Evolutionary conservation across 2,888 invertebrate genomes (phyloP), one percentile per base, ranked within the genome.

Genomic region (Brachyopa scutellaris): DNA sequence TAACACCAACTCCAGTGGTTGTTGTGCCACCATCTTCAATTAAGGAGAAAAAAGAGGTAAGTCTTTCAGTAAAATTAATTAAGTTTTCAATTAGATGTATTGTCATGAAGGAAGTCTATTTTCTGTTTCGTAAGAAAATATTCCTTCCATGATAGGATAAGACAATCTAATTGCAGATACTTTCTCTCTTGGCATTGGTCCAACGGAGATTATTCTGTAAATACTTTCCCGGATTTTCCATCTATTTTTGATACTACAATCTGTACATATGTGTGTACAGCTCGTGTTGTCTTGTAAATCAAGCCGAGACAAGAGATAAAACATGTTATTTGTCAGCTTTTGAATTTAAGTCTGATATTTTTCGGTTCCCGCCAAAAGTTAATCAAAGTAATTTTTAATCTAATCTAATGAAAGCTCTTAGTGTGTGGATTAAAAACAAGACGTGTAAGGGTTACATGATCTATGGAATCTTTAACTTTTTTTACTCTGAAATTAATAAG

Each of bases 1-100:
- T 86, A 62, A 83, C 85, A 13, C 74, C 84, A 7, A 47, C 84
- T 9, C 86, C 87, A 29, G 62, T 84, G 17, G 45, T 73, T 2
- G 13, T 72, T n/a, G n/a, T n/a, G 11, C 85, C 80, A 11, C 86
- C 85, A 9, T 85, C 89, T 1, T 88, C 88, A 26, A 85, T 88
- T 26, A 86, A 86, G 59, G 88, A 88, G 84, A 84, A 85, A 29
- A 74, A 76, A 33, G 87, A 88, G 87, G 88, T 88, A 85, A 84
- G 85, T 84, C 38, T 9, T 26, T 13, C 11, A 40, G 8, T 19
- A 5, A n/a, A 31, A 15, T 31, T 23, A 29, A 70, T 62, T 21
- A 55, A 64, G 49, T 74, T 26, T 45, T 78, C 23, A 47, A 36
- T 55, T 23, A 21, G n/a, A n/a, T n/a, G n/a, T n/a, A n/a, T n/a